Evolutionary conservation across 1,140 invertebrate species (phyloP).

Genomic region (Globodera ellingtonae): DNA sequence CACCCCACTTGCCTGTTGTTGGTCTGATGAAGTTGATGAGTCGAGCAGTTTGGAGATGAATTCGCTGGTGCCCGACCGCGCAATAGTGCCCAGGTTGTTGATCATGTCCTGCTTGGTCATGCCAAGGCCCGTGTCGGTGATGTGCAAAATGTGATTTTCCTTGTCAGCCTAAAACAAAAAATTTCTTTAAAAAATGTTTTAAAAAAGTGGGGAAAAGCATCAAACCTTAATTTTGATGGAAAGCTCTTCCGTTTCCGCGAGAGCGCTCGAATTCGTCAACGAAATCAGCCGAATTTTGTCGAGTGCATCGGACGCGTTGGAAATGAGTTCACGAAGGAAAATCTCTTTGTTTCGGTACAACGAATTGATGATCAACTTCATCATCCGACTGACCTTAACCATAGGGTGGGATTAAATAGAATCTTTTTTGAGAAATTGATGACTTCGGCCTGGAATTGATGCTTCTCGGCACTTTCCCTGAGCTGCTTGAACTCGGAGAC

Average conservation of each 20-base stretch:
- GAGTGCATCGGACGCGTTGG: slow-evolving; percentile 91
- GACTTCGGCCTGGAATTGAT: slow-evolving; percentile 77
- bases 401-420: background rate
- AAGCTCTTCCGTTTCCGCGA: slow-evolving; percentile 80
- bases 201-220: background rate
- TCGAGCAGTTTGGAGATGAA: slow-evolving; percentile 92
- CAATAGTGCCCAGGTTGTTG: slow-evolving; percentile 96
- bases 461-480: slow-evolving; percentile 86
- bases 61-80: slow-evolving; percentile 97
- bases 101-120: slow-evolving; percentile 91
- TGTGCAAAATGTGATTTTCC: slow-evolving; percentile 88
- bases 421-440: slow-evolving; percentile 77
- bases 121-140: slow-evolving; percentile 94
- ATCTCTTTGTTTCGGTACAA: slow-evolving; percentile 98
- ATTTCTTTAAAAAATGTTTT: background rate
- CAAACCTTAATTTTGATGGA: slow-evolving; percentile 82
- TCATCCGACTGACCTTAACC: slow-evolving; percentile 80
- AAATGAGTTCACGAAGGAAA: slow-evolving; percentile 93
- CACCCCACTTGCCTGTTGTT: slow-evolving; percentile 67
- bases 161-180: slow-evolving; percentile 76
- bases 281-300: slow-evolving; percentile 89
- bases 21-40: slow-evolving; percentile 71
- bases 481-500: slow-evolving; percentile 90
- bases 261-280: slow-evolving; percentile 79
- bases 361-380: slow-evolving; percentile 99